Conservation (phyloP, 2,797 vertebrate species). For the Lacerta viridis region DNA sequence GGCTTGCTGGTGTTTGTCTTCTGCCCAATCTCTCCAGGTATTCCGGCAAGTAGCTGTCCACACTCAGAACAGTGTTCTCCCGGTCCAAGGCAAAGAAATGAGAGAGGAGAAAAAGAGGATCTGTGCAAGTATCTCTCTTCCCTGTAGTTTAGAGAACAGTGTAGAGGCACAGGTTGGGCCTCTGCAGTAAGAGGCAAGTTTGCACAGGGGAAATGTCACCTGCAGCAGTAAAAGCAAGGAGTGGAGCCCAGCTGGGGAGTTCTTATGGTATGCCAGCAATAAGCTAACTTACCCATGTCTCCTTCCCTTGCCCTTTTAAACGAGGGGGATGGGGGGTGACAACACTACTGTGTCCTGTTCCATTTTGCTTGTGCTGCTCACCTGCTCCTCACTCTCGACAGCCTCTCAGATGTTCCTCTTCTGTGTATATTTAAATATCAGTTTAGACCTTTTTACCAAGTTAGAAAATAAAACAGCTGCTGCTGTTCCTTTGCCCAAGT, state of each 20-base stretch:
- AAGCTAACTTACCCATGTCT: rapidly evolving
- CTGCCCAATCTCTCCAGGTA: not conserved
- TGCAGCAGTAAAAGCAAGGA: not conserved
- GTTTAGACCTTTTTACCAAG: not conserved
- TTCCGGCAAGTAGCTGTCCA: not conserved
- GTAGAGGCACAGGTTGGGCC: not conserved
- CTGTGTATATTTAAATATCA: not conserved
- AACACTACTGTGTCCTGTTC: not conserved
- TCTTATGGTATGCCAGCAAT: constrained; percentile 44
- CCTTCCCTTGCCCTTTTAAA: not conserved
- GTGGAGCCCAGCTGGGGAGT: not conserved
- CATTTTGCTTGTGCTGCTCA: rapidly evolving
- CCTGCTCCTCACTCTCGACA: rapidly evolving
- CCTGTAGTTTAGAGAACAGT: rapidly evolving
- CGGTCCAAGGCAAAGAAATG: rapidly evolving
- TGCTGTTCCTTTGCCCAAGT: not conserved
- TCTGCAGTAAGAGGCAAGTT: too few species aligned
- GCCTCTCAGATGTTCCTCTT: not conserved
- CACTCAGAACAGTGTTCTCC: not conserved
- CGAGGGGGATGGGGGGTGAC: not conserved
- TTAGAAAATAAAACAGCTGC: constrained; percentile 20
- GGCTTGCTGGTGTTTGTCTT: not conserved
- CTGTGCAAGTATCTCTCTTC: not conserved
- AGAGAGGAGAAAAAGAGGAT: not conserved
- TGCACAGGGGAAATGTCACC: not conserved